Conservation (phyloP, 2,888 invertebrate genomes). For the Galerucella pusilla region DNA sequence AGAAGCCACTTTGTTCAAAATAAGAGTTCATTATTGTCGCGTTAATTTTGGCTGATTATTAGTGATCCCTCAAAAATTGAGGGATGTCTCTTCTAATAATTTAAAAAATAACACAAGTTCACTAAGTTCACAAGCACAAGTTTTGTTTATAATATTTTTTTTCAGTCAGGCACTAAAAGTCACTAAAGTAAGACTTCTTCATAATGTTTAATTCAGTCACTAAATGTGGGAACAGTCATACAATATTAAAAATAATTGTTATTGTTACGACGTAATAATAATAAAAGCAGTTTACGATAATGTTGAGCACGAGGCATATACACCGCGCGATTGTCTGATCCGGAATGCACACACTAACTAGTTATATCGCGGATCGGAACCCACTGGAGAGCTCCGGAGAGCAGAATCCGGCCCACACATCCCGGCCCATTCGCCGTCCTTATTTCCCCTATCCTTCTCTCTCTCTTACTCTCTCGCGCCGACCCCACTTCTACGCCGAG, state of each 20-base stretch:
- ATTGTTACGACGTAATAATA: slow-evolving; percentile 64
- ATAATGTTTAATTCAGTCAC: slow-evolving; percentile 43
- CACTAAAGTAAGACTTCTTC: slow-evolving; percentile 48
- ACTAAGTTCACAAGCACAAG: slow-evolving; percentile 47
- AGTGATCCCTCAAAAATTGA: slow-evolving; percentile 54
- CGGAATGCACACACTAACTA: slow-evolving; percentile 73
- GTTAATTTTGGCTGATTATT: slow-evolving; percentile 57
- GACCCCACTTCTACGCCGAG: slow-evolving; percentile 60
- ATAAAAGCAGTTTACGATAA: slow-evolving; percentile 55
- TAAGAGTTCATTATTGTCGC: slow-evolving; percentile 88
- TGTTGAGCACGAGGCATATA: slow-evolving; percentile 61
- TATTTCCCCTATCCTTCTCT: slow-evolving; percentile 60
- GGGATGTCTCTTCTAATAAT: slow-evolving; percentile 51
- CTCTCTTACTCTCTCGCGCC: slow-evolving; percentile 56
- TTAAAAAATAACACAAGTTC: slow-evolving; percentile 44
- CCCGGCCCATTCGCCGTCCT: slow-evolving; percentile 65
- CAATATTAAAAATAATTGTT: slow-evolving; percentile 61
- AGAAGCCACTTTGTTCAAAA: slow-evolving; percentile 96
- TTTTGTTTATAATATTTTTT: slow-evolving; percentile 24
- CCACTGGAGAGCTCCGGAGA: slow-evolving; percentile 72
- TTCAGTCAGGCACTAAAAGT: slow-evolving; percentile 43
- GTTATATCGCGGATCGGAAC: slow-evolving; percentile 71
- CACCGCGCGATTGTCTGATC: slow-evolving; percentile 63
- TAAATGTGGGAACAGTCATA: slow-evolving; percentile 42
- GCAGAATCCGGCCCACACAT: slow-evolving; percentile 70